Conservation (phyloP, 2,888 invertebrate genomes). For the Oscheius sp. region DNA sequence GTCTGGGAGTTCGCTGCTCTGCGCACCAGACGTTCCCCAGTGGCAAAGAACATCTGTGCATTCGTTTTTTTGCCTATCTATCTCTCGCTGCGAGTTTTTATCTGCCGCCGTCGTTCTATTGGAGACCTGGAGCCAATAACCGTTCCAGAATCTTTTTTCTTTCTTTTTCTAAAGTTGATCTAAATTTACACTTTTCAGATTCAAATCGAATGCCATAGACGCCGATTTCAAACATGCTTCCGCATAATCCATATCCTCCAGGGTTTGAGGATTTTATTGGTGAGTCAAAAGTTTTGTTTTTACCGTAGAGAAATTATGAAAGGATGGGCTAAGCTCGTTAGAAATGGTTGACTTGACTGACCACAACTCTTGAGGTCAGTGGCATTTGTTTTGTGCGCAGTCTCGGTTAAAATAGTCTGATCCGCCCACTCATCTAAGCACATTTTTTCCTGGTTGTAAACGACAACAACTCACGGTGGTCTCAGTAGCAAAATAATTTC, state of each 20-base stretch:
- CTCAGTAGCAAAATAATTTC: not conserved
- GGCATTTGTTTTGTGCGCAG: slow-evolving; percentile 15
- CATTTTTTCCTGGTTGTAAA: not conserved
- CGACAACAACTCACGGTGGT: not conserved
- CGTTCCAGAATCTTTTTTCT: not conserved
- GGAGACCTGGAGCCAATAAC: not conserved
- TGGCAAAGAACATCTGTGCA: slow-evolving; percentile 2
- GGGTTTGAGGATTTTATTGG: slow-evolving; percentile 41
- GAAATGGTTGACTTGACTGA: not conserved
- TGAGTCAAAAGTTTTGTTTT: slow-evolving; percentile 7
- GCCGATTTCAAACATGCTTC: not conserved
- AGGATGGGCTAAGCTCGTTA: too few species aligned
- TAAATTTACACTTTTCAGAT: not conserved
- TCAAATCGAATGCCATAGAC: slow-evolving; percentile 4
- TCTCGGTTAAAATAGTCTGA: slow-evolving; percentile 10
- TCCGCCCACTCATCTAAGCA: slow-evolving; percentile 12
- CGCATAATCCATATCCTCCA: slow-evolving; percentile 38
- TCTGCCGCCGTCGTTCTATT: not conserved
- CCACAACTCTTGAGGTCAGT: not conserved
- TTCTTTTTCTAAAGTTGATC: not conserved
- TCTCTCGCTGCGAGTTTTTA: not conserved
- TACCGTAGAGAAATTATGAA: not conserved
- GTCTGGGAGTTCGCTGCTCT: not conserved
- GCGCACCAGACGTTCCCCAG: not conserved
- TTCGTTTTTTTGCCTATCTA: not conserved